A percentile compares a stretch with the other conserved stretches of the same genome.
These are phyloP conservation scores for Cheilosia pagana DNA, from an alignment of 2,888 invertebrate genomes.

Conservation along the genomic window DNA sequence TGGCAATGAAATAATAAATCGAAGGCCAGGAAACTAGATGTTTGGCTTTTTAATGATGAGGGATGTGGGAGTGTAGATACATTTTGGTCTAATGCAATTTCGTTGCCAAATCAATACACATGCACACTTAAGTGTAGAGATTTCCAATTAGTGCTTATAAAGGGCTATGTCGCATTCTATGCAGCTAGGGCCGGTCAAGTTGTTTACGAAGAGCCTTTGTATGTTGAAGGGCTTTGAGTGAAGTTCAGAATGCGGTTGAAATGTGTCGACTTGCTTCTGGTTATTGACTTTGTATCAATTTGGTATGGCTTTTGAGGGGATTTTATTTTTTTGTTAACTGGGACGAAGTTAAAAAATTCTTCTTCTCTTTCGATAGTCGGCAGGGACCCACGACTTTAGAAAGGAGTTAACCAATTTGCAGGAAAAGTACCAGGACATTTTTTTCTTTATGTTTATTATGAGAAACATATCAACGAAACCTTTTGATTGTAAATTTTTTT, in stretches of 20 bases:
- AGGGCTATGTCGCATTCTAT: slow-evolving; percentile 4
- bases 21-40: slow-evolving; percentile 16
- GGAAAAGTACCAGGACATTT: too few relatives aligned
- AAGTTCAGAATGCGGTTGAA: not conserved
- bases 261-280: not conserved
- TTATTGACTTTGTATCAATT: not conserved
- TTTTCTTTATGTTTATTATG: too few relatives aligned
- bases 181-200: not conserved
- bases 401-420: too few relatives aligned
- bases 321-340: too few relatives aligned
- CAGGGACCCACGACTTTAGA: too few relatives aligned
- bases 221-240: slow-evolving; percentile 5
- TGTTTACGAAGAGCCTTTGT: not conserved
- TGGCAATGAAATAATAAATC: not conserved
- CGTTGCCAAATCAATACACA: slow-evolving; percentile 16
- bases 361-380: too few relatives aligned
- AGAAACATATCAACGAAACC: too few relatives aligned
- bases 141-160: slow-evolving; percentile 39
- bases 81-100: slow-evolving; percentile 11
- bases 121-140: not conserved
- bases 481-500: too few relatives aligned
- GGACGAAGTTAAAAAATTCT: too few relatives aligned
- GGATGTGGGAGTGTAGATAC: slow-evolving; percentile 5
- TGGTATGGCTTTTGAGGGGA: not conserved
- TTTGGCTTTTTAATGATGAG: slow-evolving; percentile 41